Percentiles rank a stretch among this genome's conserved stretches.
phyloP scores from a whole-genome alignment of 2,113 vertebrate genomes.

The Aspidoscelis tigris region DNA sequence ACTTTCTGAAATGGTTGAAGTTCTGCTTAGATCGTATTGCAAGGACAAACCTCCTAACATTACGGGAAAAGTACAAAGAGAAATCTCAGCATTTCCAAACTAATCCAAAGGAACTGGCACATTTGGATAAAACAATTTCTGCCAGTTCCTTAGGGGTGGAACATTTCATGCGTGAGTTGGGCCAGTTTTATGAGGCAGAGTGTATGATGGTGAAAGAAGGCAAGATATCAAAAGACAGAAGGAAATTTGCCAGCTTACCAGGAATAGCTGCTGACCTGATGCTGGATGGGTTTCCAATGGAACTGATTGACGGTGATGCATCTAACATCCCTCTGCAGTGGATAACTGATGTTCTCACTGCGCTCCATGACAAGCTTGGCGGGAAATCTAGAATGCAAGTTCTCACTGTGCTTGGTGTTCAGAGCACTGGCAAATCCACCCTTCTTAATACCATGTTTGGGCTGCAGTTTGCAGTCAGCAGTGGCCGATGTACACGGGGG shows the following conservation, averaged over 20 bases:
- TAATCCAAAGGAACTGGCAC: background rate
- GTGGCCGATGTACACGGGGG: constrained; percentile 69
- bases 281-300: constrained; percentile 79
- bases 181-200: constrained; percentile 74
- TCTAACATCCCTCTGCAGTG: constrained; percentile 80
- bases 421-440: constrained; percentile 84
- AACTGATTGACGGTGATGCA: constrained; percentile 81
- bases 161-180: constrained; percentile 79
- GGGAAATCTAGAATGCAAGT: constrained; percentile 74
- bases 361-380: constrained; percentile 68
- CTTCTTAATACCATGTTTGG: constrained; percentile 86
- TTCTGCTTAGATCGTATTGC: constrained; percentile 1
- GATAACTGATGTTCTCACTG: constrained; percentile 76
- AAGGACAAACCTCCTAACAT: background rate
- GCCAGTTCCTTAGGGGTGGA: constrained; percentile 78
- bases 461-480: constrained; percentile 75
- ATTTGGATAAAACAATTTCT: constrained; percentile 54
- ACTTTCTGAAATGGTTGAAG: constrained; percentile 38
- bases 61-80: constrained; percentile 8
- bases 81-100: background rate
- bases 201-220: constrained; percentile 48
- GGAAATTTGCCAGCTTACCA: constrained; percentile 59
- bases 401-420: constrained; percentile 78
- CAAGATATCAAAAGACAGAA: constrained; percentile 15
- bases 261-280: constrained; percentile 72